phyloP scores from a whole-genome alignment of 1,140 invertebrate species.

The Bombus soroeensis region DNA sequence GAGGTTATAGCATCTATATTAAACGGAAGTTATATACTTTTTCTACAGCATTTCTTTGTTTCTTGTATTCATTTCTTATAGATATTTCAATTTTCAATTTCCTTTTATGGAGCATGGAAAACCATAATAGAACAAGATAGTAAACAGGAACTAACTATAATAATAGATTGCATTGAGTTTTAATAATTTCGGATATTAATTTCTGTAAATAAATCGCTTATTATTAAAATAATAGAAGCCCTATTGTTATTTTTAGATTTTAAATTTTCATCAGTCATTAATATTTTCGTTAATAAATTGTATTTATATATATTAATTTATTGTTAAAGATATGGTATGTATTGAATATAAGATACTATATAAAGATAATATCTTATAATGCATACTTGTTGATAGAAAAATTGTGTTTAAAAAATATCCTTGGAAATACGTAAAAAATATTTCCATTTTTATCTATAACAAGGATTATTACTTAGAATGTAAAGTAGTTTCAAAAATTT shows the following conservation, averaged over 20 bases:
- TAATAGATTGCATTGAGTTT: not conserved
- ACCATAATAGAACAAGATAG: not conserved
- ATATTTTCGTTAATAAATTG: not conserved
- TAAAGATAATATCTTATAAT: conserved; percentile 9
- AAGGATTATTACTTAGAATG: not conserved
- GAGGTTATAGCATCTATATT: not conserved
- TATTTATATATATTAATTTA: not conserved
- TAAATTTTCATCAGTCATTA: conserved; percentile 12
- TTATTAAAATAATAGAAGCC: conserved; percentile 41
- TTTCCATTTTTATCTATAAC: not conserved
- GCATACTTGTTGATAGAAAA: conserved; percentile 21
- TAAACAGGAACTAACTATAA: conserved; percentile 34
- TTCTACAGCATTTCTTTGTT: not conserved
- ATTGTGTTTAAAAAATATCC: conserved; percentile 15
- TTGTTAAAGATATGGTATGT: not conserved
- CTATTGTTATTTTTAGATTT: not conserved
- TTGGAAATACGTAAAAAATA: conserved; percentile 1
- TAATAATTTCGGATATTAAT: conserved; percentile 8
- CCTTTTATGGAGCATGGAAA: not conserved
- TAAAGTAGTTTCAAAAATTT: conserved; percentile 5
- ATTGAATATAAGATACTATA: not conserved
- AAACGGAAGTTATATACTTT: not conserved
- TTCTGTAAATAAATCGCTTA: conserved; percentile 35
- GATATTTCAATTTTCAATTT: not conserved
- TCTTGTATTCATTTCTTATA: not conserved